These are phyloP conservation scores for Steinernema feltiae DNA, from an alignment of 1,140 invertebrate genomes.

Conservation along the genomic window DNA sequence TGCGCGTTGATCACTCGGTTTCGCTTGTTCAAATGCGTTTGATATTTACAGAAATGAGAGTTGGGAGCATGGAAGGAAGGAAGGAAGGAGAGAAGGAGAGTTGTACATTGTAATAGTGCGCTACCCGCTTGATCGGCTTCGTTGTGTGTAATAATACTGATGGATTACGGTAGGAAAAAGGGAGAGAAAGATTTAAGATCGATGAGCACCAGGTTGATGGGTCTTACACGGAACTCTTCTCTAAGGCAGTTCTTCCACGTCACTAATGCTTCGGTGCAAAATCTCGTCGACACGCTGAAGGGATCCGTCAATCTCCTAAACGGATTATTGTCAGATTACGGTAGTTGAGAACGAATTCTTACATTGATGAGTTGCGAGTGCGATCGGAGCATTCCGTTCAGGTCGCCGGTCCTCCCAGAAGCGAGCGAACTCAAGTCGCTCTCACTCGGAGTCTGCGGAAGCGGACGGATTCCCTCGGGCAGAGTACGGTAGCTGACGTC, in stretches of 20 bases:
- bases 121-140: background rate
- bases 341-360: background rate
- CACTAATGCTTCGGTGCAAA: background rate
- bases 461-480: constrained; percentile 30
- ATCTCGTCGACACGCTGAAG: background rate
- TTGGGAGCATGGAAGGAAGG: background rate
- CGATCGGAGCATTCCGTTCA: constrained; percentile 33
- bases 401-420: constrained; percentile 21
- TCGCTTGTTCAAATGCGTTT: background rate
- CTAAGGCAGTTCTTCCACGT: background rate
- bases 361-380: constrained; percentile 36
- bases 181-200: background rate
- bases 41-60: background rate
- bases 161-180: background rate
- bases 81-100: background rate
- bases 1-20: background rate
- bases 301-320: background rate
- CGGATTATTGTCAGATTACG: background rate
- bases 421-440: background rate
- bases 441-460: constrained; percentile 4
- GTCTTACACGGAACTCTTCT: background rate
- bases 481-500: constrained; percentile 41
- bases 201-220: background rate
- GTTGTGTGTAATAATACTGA: background rate
- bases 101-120: background rate